Evolutionary conservation across 2,113 vertebrate species (phyloP).

Genomic region (Orthonyx spaldingii): DNA sequence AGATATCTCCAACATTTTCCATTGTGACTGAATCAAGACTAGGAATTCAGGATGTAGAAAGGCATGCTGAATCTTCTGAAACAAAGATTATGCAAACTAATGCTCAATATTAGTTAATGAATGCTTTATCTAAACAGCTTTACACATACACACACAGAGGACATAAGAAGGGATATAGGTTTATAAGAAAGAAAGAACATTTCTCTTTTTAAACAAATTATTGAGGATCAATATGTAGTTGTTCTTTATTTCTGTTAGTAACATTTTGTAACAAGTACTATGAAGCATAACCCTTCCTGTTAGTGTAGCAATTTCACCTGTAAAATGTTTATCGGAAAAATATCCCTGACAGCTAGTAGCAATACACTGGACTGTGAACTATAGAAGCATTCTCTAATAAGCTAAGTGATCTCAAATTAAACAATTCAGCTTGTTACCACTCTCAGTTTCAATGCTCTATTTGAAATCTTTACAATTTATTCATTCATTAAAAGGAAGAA

Average conservation of each 20-base stretch:
- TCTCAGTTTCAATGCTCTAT: not conserved
- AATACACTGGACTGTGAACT: not conserved
- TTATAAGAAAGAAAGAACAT: not conserved
- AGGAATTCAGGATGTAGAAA: not conserved
- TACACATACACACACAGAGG: not conserved
- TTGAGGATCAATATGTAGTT: not conserved
- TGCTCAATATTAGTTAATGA: not conserved
- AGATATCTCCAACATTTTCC: not conserved
- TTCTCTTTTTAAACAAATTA: rapidly evolving
- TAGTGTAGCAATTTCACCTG: not conserved
- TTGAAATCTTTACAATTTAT: not conserved
- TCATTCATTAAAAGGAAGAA: not conserved
- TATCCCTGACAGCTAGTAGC: not conserved
- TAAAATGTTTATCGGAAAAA: not conserved
- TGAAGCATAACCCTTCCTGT: not conserved
- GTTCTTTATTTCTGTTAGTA: not conserved
- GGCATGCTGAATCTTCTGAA: not conserved
- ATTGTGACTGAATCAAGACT: not conserved
- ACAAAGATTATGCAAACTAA: not conserved
- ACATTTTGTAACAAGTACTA: not conserved
- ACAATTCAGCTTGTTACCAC: not conserved
- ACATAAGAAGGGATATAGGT: not conserved
- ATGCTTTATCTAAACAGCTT: not conserved
- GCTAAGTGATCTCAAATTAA: not conserved
- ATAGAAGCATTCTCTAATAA: not conserved